These are phyloP conservation scores for Gorsachius magnificus DNA, from an alignment of 2,797 vertebrate species.

Conservation along the genomic window DNA sequence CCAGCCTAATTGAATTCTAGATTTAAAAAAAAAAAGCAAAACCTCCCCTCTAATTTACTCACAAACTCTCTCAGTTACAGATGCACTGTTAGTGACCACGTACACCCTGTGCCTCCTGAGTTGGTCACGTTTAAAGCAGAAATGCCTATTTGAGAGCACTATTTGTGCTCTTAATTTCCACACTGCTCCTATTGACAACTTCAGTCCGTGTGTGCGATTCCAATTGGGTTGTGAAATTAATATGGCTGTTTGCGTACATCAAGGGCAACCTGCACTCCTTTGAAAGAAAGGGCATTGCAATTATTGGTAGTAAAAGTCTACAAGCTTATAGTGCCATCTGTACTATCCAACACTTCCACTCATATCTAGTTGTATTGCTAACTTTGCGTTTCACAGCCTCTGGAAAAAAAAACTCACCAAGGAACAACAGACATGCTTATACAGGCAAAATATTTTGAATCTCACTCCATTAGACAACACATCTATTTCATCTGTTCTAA, in stretches of 20 bases:
- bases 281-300: conserved; percentile 60
- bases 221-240: conserved; percentile 61
- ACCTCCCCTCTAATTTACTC: neutral
- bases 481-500: conserved; percentile 53
- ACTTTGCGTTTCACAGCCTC: conserved; percentile 71
- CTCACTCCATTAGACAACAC: conserved; percentile 66
- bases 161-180: conserved; percentile 7
- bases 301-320: conserved; percentile 69
- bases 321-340: conserved; percentile 70
- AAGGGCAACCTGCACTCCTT: conserved; percentile 48
- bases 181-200: conserved; percentile 29
- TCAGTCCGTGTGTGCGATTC: neutral
- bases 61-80: neutral
- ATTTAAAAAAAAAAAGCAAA: neutral
- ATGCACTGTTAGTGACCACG: neutral
- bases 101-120: neutral
- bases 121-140: neutral
- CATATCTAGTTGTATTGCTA: conserved; percentile 67
- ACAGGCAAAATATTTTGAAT: conserved; percentile 70
- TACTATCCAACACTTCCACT: conserved; percentile 60
- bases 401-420: neutral
- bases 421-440: conserved; percentile 71
- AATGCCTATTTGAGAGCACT: neutral
- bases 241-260: conserved; percentile 20
- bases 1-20: neutral